These are phyloP conservation scores for Hylaeus anthracinus DNA, from an alignment of 1,140 invertebrate species.

Conservation along the genomic window DNA sequence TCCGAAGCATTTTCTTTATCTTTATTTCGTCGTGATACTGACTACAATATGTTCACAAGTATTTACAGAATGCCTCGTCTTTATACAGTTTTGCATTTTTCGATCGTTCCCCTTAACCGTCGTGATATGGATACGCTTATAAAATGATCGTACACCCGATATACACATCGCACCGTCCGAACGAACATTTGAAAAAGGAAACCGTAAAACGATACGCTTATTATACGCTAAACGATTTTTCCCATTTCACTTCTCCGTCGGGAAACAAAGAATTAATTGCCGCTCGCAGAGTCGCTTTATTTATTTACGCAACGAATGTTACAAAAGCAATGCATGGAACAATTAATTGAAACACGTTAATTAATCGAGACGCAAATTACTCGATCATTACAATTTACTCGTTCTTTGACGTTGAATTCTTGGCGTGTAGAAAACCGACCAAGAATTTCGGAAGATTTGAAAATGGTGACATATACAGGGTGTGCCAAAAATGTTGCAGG, in stretches of 20 bases:
- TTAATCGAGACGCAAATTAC: background rate
- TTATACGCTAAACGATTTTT: background rate
- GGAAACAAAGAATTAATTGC: background rate
- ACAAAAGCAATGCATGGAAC: background rate
- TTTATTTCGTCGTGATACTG: constrained; percentile 58
- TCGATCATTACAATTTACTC: no score
- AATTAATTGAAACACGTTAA: background rate
- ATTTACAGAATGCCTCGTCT: constrained; percentile 55
- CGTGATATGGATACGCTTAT: constrained; percentile 8
- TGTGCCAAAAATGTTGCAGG: no score
- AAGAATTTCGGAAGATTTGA: no score
- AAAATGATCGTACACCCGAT: constrained; percentile 34
- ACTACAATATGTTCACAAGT: constrained; percentile 61
- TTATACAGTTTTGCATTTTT: constrained; percentile 48
- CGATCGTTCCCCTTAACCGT: constrained; percentile 8
- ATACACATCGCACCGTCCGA: constrained; percentile 14
- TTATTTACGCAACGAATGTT: background rate
- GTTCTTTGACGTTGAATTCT: no score
- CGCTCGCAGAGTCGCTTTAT: background rate
- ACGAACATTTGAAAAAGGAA: constrained; percentile 4
- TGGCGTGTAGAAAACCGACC: no score
- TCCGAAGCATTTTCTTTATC: constrained; percentile 54
- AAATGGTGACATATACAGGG: no score
- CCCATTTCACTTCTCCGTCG: background rate
- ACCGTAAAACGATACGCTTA: background rate